Evolutionary conservation across 2,888 invertebrate species (phyloP), one percentile per base, ranked within the genome.

Genomic region (Noctua comes): DNA sequence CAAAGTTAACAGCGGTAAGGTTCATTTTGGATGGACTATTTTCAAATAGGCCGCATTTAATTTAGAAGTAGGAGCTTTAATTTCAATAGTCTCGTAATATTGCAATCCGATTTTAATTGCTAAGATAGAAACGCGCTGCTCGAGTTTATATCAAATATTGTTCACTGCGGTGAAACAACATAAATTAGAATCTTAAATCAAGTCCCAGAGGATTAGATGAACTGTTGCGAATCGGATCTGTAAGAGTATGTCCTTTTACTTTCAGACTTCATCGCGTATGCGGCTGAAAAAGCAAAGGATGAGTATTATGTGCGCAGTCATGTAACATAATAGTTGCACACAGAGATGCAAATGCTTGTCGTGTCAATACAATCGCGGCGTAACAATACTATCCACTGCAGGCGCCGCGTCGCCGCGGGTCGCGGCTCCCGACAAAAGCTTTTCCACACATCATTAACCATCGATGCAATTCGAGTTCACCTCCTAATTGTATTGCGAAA

Each of bases 71-170:
- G 54, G 68, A 84, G 82, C 86, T 89, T 90, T 88, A 87, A 90
- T 90, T 91, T 89, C 82, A 86, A 88, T 86, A 83, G 76, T 85
- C 83, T 86, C 80, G 77, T 82, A 74, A 89, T 89, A 89, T 89
- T 89, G 86, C 87, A 86, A 88, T 87, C 83, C 81, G 72, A 88
- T 90, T 91, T 91, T 90, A 90, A 90, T 91, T 89, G 81, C 85
- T 73, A 70, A 84, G 84, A 88, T 79, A 78, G 74, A 76, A 76
- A 62, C 40, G 77, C 77, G 82, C 73, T 57, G 65, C 76, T 73
- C n/a, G 65, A 76, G 68, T 84, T 75, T 81, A 70, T 73, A 84
- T 31, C 68, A 82, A 78, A 77, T 66, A 79, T 84, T 83, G 73
- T 77, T 74, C 27, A 68, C 59, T 59, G 77, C 36, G 65, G 76